These are phyloP conservation scores for Ailuropoda melanoleuca DNA, from an alignment of 2,113 vertebrate genomes.

Conservation along the genomic window DNA sequence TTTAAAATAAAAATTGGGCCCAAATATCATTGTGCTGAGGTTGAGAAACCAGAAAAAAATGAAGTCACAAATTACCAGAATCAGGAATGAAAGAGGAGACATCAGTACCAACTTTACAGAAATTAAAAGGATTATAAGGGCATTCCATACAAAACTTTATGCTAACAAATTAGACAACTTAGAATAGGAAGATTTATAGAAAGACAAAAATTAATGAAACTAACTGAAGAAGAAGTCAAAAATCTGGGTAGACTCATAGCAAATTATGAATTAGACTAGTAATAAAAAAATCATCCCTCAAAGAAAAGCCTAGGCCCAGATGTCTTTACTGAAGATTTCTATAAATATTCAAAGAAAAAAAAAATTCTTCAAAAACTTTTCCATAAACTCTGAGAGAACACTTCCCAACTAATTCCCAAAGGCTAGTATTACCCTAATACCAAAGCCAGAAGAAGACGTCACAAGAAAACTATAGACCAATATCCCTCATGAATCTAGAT, in stretches of 20 bases:
- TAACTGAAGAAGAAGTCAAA: not conserved
- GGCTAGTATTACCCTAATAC: not conserved
- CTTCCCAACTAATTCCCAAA: not conserved
- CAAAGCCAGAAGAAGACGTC: not conserved
- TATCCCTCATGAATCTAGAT: not conserved
- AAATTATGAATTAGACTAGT: not conserved
- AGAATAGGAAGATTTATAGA: not conserved
- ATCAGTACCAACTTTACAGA: not conserved
- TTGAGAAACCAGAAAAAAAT: not conserved
- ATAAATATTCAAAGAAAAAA: not conserved
- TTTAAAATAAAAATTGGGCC: not conserved
- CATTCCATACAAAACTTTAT: not conserved
- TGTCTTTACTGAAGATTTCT: not conserved
- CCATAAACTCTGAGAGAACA: not conserved
- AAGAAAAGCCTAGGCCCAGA: not conserved
- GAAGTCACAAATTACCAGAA: not conserved
- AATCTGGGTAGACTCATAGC: not conserved
- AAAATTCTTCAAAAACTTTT: not conserved
- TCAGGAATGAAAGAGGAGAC: not conserved
- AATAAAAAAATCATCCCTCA: not conserved
- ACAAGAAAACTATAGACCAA: not conserved
- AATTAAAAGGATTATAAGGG: not conserved
- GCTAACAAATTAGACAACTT: not conserved
- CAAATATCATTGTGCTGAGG: not conserved
- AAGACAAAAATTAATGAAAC: slow-evolving; percentile 1